Base-by-base conservation (phyloP, 2,797 vertebrate species). In the Spinus pinus region DNA sequence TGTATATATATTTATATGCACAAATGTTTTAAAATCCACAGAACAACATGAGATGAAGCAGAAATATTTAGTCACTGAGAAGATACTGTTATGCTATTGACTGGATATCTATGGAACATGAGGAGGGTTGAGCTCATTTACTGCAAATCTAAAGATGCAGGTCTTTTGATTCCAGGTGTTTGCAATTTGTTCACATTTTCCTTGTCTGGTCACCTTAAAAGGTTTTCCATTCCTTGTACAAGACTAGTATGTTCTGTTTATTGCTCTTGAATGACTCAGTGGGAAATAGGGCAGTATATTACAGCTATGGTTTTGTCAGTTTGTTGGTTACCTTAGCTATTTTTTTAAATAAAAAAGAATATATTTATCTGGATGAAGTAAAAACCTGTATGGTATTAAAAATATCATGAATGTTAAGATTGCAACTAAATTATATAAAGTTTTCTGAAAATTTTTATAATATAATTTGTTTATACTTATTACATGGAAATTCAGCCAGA, bases 51-150 rank as follows among this genome's bases (percentile, higher is more conserved):
- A 82, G 80, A 77, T 41, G 41, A 53, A 49, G 3, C 27, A 66
- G n/a, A 44, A 50, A 27, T 54, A 33, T 9, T 1, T 30, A 37
- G 24, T 28, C 10, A 35, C 16, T 64, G 41, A 47, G 9, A 81
- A 58, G 17, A 10, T 33, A 30, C 4, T 78, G 37, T 17, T 3
- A 42, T 65, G 83, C 47, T 25, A 27, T 50, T 80, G 21, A 72
- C 4, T 12, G 49, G 27, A 31, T 83, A 65, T 30, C 7, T 14
- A 61, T 42, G 41, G 14, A 77, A 41, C 27, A 53, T 31, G 4
- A 77, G 9, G 20, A 77, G 10, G 3, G 3, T 64, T 0, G 2
- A 41, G 7, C 0, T 71, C 20, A 54, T 47, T 8, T 14, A 51
- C 6, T n/a, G 10, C 4, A 56, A 60, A 72, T 60, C 12, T 60